Conservation (phyloP, 1,140 invertebrate species). For the Trigoniulus corallinus region DNA sequence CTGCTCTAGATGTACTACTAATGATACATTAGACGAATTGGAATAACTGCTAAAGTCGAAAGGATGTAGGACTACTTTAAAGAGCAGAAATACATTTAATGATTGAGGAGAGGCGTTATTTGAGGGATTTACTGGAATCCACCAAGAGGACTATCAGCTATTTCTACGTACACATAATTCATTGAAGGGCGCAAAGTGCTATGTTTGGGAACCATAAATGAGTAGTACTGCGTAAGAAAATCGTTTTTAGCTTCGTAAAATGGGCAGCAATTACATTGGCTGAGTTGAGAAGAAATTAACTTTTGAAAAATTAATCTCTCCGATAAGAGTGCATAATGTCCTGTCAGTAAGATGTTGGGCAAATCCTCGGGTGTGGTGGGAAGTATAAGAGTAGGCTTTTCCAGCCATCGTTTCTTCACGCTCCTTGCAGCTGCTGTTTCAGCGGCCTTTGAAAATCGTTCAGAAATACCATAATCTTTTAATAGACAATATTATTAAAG, state of each 20-base stretch:
- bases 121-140: neutral
- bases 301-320: neutral
- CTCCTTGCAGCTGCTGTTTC: neutral
- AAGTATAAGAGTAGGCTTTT: neutral
- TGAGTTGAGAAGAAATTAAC: neutral
- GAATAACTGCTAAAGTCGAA: no score
- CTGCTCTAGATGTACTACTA: no score
- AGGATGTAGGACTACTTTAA: neutral
- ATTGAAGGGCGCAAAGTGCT: neutral
- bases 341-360: neutral
- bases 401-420: neutral
- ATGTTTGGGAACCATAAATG: neutral
- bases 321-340: neutral
- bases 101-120: neutral
- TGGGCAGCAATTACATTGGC: neutral
- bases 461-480: neutral
- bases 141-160: neutral
- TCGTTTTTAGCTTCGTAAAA: neutral
- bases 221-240: neutral
- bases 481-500: no score
- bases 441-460: neutral
- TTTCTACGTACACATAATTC: neutral
- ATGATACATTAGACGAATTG: no score
- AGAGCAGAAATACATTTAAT: no score
- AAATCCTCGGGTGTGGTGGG: neutral